These are phyloP conservation scores for Papilio gigon DNA, from an alignment of 2,888 invertebrate species.

Conservation along the genomic window DNA sequence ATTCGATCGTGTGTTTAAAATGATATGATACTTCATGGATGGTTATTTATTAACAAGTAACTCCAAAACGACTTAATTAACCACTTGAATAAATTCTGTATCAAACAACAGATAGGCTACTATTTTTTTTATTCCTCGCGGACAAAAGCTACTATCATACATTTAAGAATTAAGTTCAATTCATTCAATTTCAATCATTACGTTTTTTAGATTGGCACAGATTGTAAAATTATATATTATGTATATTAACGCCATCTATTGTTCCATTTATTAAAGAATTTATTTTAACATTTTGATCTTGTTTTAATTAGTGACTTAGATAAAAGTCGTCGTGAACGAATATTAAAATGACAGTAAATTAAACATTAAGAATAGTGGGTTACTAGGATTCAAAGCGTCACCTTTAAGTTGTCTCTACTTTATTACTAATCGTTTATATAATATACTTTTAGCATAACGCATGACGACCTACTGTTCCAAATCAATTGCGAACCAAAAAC, in stretches of 20 bases:
- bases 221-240: too few relatives aligned
- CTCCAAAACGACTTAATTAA: too few relatives aligned
- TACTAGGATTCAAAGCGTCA: not conserved
- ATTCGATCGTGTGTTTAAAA: not conserved
- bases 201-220: not conserved
- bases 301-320: too few relatives aligned
- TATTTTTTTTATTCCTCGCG: too few relatives aligned
- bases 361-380: not conserved
- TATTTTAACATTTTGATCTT: not conserved
- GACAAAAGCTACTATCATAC: too few relatives aligned
- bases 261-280: not conserved
- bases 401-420: not conserved
- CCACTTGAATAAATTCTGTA: too few relatives aligned
- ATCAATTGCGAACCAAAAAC: slow-evolving; percentile 41
- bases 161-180: too few relatives aligned
- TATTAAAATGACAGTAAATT: too few relatives aligned
- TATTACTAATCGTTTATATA: slow-evolving; percentile 27
- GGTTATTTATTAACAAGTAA: too few relatives aligned
- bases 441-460: slow-evolving; percentile 27
- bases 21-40: too few relatives aligned
- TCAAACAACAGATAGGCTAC: too few relatives aligned
- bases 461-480: slow-evolving; percentile 39
- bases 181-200: not conserved
- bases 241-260: not conserved
- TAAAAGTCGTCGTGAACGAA: too few relatives aligned